A percentile compares a stretch with the other conserved stretches of the same genome.
These are phyloP conservation scores for Microtus pennsylvanicus DNA, from an alignment of 2,113 vertebrate genomes.

Conservation along the genomic window DNA sequence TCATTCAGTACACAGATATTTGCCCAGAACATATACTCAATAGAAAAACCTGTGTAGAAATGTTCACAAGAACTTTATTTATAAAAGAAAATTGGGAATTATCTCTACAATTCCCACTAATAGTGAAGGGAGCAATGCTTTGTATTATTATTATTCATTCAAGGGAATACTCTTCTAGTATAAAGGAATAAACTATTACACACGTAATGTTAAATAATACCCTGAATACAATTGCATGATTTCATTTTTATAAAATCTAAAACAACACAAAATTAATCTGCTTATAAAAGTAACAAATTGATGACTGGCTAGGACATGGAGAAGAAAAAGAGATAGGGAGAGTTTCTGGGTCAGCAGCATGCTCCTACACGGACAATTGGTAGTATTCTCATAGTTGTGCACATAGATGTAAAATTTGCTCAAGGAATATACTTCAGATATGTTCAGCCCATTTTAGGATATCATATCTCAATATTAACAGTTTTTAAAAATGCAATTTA, in stretches of 20 bases:
- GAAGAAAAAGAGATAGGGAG: background rate
- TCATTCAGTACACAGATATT: background rate
- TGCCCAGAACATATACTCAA: background rate
- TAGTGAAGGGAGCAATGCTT: background rate
- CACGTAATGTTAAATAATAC: background rate
- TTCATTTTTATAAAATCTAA: background rate
- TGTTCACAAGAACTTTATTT: background rate
- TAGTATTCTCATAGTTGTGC: background rate
- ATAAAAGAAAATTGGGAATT: background rate
- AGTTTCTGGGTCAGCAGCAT: background rate
- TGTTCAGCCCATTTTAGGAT: background rate
- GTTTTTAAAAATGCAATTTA: background rate
- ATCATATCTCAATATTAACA: background rate
- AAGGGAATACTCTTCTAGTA: background rate
- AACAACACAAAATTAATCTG: background rate
- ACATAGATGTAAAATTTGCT: background rate
- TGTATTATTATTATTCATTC: background rate
- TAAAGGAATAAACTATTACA: background rate
- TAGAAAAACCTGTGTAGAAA: background rate
- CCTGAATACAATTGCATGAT: background rate
- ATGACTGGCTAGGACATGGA: background rate
- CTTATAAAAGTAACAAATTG: background rate
- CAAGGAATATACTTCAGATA: background rate
- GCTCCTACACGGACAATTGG: background rate
- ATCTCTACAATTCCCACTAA: background rate